These are phyloP conservation scores for Tanytarsus gracilentus DNA, from an alignment of 2,888 invertebrate genomes.

Conservation along the genomic window DNA sequence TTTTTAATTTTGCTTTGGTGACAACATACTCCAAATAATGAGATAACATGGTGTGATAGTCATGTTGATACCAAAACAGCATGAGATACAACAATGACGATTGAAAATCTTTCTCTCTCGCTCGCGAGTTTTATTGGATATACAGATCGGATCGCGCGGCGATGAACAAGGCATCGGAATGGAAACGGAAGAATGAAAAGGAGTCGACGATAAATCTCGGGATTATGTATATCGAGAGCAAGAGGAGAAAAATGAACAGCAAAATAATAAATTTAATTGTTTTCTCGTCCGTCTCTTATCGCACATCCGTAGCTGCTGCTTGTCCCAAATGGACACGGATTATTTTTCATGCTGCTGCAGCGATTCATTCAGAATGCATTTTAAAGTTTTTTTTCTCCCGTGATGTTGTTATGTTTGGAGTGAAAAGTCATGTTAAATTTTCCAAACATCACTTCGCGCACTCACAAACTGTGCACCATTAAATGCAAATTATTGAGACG, in stretches of 20 bases:
- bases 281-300: background rate
- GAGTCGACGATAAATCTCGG: conserved; percentile 18
- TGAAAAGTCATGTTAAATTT: conserved; percentile 23
- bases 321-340: background rate
- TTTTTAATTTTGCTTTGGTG: no score
- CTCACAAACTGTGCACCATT: conserved; percentile 2
- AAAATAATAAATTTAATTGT: conserved; percentile 4
- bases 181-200: conserved; percentile 17
- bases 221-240: background rate
- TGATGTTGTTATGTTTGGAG: conserved; percentile 2
- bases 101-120: background rate
- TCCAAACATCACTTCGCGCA: background rate
- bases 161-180: background rate
- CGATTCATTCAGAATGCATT: background rate
- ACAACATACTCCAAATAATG: conserved; percentile 43
- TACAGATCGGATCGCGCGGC: background rate
- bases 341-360: background rate
- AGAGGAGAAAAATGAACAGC: no score
- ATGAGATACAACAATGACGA: conserved; percentile 4
- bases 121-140: background rate
- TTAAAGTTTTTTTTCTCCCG: background rate
- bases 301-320: background rate
- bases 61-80: conserved; percentile 28
- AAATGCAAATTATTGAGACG: conserved; percentile 25
- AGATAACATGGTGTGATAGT: conserved; percentile 41